Evolutionary conservation across 2,888 invertebrate genomes (phyloP), one percentile per base, ranked within the genome.

Genomic region (Piscicola geometra): DNA sequence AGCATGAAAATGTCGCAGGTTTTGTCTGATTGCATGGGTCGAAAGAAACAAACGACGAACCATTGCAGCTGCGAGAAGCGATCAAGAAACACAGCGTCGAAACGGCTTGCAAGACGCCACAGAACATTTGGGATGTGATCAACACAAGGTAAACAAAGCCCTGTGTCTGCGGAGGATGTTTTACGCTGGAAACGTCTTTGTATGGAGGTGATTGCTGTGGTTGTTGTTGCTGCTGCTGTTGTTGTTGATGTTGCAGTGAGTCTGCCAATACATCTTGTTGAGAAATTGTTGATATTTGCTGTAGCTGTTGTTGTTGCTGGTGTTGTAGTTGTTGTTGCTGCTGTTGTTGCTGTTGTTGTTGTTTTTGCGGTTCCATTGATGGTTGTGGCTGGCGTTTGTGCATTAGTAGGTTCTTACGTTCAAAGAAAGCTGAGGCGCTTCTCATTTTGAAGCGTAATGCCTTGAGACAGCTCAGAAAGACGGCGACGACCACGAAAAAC

Each of bases 291-390:
- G n/a, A 15, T 18, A 50, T 3, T 28, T 30, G n/a, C 21, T 30
- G 64, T 64, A 21, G 64, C 5, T 21, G 64, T n/a, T 64, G 64
- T n/a, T 64, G 64, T 64, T 12, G 64, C 21, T 12, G 64, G 3
- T 64, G 64, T 30, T 64, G n/a, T 64, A 12, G 64, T 30, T 21
- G 64, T 30, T 64, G 64, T 64, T n/a, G 64, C 64, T 64, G 9
- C 21, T 28, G 64, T 64, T 64, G 64, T 30, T 64, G 64, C 21
- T 30, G 64, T 28, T 64, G 64, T 64, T 64, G 64, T 64, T 64
- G 64, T 64, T 64, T 5, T 28, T 28, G 30, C 9, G n/a, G n/a
- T 30, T 64, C 9, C 30, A 21, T 12, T 21, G 64, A 12, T 30
- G 64, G 9, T 67, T 32, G 67, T 15, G 32, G 33, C 3, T 5